Conservation (phyloP, 2,113 vertebrate species). For the Crotalus helleri region DNA sequence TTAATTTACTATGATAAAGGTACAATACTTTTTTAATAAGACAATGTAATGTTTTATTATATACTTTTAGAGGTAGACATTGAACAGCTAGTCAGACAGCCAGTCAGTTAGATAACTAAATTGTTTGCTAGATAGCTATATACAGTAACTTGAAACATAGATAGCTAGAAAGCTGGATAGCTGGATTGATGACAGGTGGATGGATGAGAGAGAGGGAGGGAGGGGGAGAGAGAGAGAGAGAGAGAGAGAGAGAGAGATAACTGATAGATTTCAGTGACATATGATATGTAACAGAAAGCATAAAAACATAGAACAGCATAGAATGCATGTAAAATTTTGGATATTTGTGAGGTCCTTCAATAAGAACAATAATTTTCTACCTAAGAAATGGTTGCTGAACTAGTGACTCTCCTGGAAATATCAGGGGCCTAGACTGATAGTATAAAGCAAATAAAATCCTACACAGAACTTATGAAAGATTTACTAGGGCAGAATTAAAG, state of each 20-base stretch:
- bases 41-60: background rate
- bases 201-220: too few species aligned
- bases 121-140: background rate
- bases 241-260: background rate
- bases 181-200: background rate
- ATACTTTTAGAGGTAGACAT: too few species aligned
- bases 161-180: background rate
- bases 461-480: background rate
- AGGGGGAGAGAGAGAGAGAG: too few species aligned
- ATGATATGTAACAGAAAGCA: background rate
- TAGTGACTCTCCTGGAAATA: background rate
- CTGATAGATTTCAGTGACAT: background rate
- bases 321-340: background rate
- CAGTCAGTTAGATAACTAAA: background rate
- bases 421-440: background rate
- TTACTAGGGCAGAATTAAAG: background rate
- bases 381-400: background rate
- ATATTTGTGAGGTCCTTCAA: background rate
- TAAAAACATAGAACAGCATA: background rate
- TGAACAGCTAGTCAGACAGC: too few species aligned
- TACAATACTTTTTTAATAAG: background rate
- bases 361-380: background rate
- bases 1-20: background rate
- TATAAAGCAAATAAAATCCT: background rate
- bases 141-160: too few species aligned